A percentile compares a stretch with the other conserved stretches of the same genome.
Conservation (phyloP, 2,797 vertebrate species). For the Alauda arvensis region DNA sequence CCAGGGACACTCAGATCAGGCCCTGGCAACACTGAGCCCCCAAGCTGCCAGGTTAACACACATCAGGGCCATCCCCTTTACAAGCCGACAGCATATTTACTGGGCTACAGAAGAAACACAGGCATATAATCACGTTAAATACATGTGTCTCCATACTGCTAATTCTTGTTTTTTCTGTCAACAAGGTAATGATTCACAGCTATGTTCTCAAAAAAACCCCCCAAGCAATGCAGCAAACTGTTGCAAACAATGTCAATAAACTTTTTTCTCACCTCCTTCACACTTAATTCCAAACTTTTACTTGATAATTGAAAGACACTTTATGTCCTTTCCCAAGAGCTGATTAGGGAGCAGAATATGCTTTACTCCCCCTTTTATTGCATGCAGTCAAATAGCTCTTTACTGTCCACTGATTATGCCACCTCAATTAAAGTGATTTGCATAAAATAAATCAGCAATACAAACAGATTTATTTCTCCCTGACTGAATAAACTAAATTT, state of each 20-base stretch:
- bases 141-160: background rate
- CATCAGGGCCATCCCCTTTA: rapidly evolving
- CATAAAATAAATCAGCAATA: constrained; percentile 57
- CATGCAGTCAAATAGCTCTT: constrained; percentile 2
- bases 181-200: background rate
- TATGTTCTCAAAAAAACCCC: background rate
- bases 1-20: rapidly evolving
- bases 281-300: background rate
- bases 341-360: background rate
- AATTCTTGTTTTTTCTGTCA: background rate
- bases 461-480: constrained; percentile 31
- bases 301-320: background rate
- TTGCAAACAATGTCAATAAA: background rate
- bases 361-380: background rate
- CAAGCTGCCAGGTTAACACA: rapidly evolving
- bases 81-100: background rate
- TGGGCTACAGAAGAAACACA: background rate
- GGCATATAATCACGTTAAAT: background rate
- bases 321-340: background rate
- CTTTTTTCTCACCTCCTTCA: background rate
- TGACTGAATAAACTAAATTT: constrained; percentile 45
- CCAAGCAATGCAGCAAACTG: background rate
- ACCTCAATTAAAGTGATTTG: constrained; percentile 27
- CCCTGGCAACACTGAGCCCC: rapidly evolving
- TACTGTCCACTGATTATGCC: constrained; percentile 17